Base-by-base conservation (phyloP, 2,888 invertebrate genomes). In the Thymelicus lineola region DNA sequence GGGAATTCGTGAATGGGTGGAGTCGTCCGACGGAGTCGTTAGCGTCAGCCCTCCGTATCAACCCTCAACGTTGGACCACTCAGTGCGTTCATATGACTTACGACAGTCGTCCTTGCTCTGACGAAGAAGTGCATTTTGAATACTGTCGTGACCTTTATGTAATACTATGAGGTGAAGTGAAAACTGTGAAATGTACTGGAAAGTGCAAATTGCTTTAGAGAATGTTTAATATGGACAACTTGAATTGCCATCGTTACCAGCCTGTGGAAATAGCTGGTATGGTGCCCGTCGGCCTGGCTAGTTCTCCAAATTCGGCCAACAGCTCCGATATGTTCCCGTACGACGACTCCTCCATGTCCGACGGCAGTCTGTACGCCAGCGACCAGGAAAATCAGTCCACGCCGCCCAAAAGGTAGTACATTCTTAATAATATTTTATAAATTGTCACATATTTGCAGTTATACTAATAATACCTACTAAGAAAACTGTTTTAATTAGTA, bases 351-450 rank as follows among this genome's bases (percentile, higher is more conserved):
- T 94, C 93, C 0, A 89, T 93, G 89, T 93, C 93, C 64, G 95
- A 95, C 78, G 96, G 96, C 68, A 95, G 95, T 78, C 94, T 96
- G 73, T 97, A 96, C 83, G 96, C 96, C 73, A 97, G 97, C 85
- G 97, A 97, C 81, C 97, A 97, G 86, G 97, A 97, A 84, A 97
- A 97, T 83, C 95, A 95, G 75, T 94, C 95, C 0, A 94, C 95
- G 55, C 91, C 93, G 0, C 90, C 94, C 66, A 96, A 96, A 94
- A 95, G 96, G 97, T 96, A 69, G 20, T 17, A 53, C 2, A 42
- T 42, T 42, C 4, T 42, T 9, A 42, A 42, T 42, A 10, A 42
- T 42, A 10, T 38, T 7, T 38, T 38, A 38, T 38, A 38, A 42
- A 42, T 12, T 12, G 10, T 42, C 42, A 42, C 12, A 9, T 6